phyloP scores from a whole-genome alignment of 2,113 vertebrate species.

The Hiodon tergisus region DNA sequence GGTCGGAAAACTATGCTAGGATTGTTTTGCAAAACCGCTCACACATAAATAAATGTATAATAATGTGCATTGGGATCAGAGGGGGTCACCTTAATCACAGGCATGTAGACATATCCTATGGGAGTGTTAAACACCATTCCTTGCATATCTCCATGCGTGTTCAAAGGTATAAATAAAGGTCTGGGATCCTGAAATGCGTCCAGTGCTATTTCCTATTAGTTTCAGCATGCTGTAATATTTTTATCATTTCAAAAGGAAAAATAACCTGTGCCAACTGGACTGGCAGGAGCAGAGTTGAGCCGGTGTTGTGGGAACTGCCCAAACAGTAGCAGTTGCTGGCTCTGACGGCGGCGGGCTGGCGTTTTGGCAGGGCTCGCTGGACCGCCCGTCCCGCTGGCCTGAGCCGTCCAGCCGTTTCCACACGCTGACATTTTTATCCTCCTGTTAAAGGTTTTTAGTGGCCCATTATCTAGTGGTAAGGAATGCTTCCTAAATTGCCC shows the following conservation, averaged over 20 bases:
- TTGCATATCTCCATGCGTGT: not conserved
- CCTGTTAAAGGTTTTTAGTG: slow-evolving; percentile 65
- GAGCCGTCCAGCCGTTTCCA: slow-evolving; percentile 40
- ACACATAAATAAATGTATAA: slow-evolving; percentile 7
- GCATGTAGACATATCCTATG: slow-evolving; percentile 21
- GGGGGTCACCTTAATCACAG: slow-evolving; percentile 26
- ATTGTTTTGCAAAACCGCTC: slow-evolving; percentile 18
- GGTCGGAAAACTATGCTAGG: slow-evolving; percentile 17
- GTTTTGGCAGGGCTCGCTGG: not conserved
- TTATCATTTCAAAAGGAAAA: not conserved
- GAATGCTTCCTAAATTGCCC: slow-evolving; percentile 64
- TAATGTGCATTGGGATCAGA: slow-evolving; percentile 21
- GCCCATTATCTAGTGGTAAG: slow-evolving; percentile 63
- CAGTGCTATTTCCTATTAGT: not conserved
- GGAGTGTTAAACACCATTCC: slow-evolving; percentile 22
- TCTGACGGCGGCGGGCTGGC: not conserved
- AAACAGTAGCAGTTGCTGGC: slow-evolving; percentile 4
- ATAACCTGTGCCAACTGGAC: not conserved
- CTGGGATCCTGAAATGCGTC: slow-evolving; percentile 8
- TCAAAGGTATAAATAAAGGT: not conserved
- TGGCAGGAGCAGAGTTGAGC: not conserved
- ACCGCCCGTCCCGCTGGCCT: not conserved
- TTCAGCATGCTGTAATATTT: not conserved
- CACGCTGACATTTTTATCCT: slow-evolving; percentile 66
- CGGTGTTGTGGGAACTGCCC: not conserved